A percentile compares a stretch with the other conserved stretches of the same genome.
These are phyloP conservation scores for Ctena decussata DNA, from an alignment of 2,888 invertebrate genomes.

Conservation along the genomic window DNA sequence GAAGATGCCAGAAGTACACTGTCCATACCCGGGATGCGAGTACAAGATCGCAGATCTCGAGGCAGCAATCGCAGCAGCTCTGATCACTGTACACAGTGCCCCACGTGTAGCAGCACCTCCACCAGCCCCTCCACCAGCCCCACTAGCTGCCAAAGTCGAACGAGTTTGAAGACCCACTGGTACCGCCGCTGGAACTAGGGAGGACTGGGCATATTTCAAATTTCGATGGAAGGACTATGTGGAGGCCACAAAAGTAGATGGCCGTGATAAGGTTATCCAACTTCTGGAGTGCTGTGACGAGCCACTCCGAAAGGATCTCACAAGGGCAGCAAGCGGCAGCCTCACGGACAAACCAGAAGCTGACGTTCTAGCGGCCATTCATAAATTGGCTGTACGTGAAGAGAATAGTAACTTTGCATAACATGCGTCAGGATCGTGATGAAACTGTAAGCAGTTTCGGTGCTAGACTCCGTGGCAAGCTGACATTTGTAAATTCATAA, in stretches of 20 bases:
- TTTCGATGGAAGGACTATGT: constrained; percentile 64
- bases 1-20: background rate
- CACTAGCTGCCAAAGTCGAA: too few relatives aligned
- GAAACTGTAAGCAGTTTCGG: too few relatives aligned
- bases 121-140: background rate
- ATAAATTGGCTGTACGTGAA: constrained; percentile 37
- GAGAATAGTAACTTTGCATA: constrained; percentile 35
- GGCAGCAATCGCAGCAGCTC: constrained; percentile 50
- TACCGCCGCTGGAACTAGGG: constrained; percentile 44
- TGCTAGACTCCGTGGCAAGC: too few relatives aligned
- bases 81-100: constrained; percentile 57
- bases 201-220: constrained; percentile 64
- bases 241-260: constrained; percentile 58
- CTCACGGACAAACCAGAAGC: background rate
- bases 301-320: constrained; percentile 59
- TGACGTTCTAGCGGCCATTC: constrained; percentile 39
- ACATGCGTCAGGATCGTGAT: too few relatives aligned
- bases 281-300: constrained; percentile 69
- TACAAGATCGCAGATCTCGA: constrained; percentile 55
- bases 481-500: too few relatives aligned
- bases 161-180: background rate
- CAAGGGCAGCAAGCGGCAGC: constrained; percentile 16
- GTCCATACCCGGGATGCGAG: constrained; percentile 23
- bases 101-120: background rate
- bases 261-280: constrained; percentile 52